Evolutionary conservation across 2,888 invertebrate genomes (phyloP).

Genomic region (Tipula unca): DNA sequence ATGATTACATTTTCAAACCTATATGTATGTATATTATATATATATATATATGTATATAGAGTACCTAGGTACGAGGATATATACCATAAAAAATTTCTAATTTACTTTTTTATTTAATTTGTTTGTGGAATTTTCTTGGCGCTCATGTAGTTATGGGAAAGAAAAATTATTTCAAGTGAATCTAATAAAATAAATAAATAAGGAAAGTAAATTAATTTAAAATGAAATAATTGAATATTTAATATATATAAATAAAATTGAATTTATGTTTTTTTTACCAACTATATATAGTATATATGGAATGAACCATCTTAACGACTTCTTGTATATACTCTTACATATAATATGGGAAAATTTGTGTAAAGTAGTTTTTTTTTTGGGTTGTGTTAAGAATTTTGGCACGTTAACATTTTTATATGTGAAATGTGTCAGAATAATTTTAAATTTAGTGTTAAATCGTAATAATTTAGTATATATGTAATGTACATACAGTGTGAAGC

Average conservation of each 20-base stretch:
- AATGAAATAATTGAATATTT: constrained; percentile 8
- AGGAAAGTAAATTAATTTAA: constrained; percentile 14
- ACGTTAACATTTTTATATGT: not conserved
- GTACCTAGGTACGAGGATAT: not conserved
- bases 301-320: not conserved
- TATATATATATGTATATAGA: not conserved
- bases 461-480: not conserved
- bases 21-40: not conserved
- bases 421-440: not conserved
- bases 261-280: not conserved
- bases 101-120: not conserved
- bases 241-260: not conserved
- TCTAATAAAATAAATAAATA: not conserved
- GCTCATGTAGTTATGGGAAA: not conserved
- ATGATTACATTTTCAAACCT: not conserved
- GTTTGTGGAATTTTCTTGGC: not conserved
- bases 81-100: not conserved
- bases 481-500: not conserved
- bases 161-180: constrained; percentile 8
- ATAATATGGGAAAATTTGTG: not conserved
- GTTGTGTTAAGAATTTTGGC: not conserved
- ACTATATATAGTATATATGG: not conserved
- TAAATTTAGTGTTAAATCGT: not conserved
- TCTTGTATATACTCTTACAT: too few relatives aligned
- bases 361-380: not conserved